phyloP scores from a whole-genome alignment of 2,113 vertebrate species.

The Pedetes capensis region DNA sequence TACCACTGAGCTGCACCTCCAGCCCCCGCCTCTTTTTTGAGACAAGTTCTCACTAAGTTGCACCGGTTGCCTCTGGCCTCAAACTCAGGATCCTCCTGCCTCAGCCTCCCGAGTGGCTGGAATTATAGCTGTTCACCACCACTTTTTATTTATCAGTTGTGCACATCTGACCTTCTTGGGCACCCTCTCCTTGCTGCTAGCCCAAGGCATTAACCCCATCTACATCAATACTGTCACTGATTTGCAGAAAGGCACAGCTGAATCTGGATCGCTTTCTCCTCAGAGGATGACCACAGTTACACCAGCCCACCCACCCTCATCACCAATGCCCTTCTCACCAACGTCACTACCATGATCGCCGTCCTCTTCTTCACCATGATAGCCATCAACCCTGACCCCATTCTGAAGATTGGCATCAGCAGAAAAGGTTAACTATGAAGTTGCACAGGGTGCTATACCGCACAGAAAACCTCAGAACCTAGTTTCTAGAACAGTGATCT shows the following conservation, averaged over 20 bases:
- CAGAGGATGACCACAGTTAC: neutral
- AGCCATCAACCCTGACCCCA: neutral
- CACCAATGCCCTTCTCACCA: neutral
- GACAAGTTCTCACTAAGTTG: too few relatives aligned
- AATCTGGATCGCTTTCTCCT: neutral
- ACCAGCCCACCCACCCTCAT: neutral
- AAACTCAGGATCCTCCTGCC: too few relatives aligned
- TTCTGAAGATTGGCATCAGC: neutral
- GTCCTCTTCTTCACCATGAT: neutral
- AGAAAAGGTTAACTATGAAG: neutral
- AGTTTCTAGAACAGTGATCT: neutral
- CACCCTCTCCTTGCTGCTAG: neutral
- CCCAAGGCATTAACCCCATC: neutral
- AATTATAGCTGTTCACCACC: too few relatives aligned
- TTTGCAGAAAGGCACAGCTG: neutral
- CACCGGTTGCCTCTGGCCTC: too few relatives aligned
- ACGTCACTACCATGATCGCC: accelerated
- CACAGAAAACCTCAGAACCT: neutral
- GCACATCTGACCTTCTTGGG: neutral
- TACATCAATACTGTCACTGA: neutral
- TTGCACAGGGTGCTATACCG: accelerated
- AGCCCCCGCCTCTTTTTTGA: too few relatives aligned
- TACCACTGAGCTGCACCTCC: too few relatives aligned
- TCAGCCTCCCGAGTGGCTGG: too few relatives aligned
- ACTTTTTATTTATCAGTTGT: too few relatives aligned